Percentiles rank a stretch among this genome's conserved stretches.
These are phyloP conservation scores for Monopterus albus DNA, from an alignment of 2,113 vertebrate species.

Conservation along the genomic window DNA sequence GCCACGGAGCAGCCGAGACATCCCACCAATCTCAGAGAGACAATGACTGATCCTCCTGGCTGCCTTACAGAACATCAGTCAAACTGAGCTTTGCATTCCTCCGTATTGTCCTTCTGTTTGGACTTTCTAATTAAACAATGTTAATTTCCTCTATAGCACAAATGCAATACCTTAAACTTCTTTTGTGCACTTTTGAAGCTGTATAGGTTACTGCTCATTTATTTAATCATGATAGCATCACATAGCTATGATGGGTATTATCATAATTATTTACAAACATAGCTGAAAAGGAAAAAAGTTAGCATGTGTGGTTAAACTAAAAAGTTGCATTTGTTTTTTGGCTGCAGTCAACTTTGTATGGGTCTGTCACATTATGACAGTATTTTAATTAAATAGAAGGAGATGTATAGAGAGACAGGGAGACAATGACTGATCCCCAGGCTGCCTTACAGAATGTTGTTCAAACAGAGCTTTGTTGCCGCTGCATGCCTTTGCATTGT, in stretches of 20 bases:
- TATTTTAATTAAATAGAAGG: slow-evolving; percentile 69
- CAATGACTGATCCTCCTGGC: slow-evolving; percentile 75
- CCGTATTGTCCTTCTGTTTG: slow-evolving; percentile 40
- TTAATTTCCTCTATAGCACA: slow-evolving; percentile 29
- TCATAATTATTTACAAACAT: background rate
- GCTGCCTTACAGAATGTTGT: slow-evolving; percentile 52
- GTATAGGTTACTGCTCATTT: background rate
- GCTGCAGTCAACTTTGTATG: slow-evolving; percentile 14
- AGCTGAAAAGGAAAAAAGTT: background rate
- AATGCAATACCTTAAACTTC: background rate
- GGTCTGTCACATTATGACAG: slow-evolving; percentile 57
- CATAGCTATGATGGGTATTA: background rate
- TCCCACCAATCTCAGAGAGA: slow-evolving; percentile 70
- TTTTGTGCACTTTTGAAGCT: background rate
- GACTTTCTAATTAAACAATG: slow-evolving; percentile 34
- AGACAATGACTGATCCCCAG: slow-evolving; percentile 70
- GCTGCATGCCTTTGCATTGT: slow-evolving; percentile 63
- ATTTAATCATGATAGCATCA: background rate
- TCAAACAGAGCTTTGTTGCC: slow-evolving; percentile 59
- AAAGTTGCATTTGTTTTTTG: background rate
- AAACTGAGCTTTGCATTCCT: slow-evolving; percentile 75
- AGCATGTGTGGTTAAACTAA: background rate
- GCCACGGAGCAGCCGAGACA: slow-evolving; percentile 65
- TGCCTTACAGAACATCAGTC: slow-evolving; percentile 78
- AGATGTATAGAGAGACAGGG: slow-evolving; percentile 64